phyloP scores from a whole-genome alignment of 2,113 vertebrate genomes.

The Noturus placidus region DNA sequence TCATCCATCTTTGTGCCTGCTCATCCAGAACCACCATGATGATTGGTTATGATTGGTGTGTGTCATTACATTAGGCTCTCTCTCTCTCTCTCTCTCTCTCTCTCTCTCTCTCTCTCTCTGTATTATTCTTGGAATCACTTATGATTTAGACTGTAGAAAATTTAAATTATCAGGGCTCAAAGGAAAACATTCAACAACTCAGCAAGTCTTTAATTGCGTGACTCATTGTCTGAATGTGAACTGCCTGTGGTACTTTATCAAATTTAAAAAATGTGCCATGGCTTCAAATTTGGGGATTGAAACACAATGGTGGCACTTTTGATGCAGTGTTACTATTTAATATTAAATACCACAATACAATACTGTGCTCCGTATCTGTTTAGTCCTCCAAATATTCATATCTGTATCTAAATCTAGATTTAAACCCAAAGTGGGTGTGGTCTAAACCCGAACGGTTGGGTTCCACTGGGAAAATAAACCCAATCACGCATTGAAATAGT shows the following conservation, averaged over 20 bases:
- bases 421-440: not conserved
- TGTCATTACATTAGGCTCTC: slow-evolving; percentile 12
- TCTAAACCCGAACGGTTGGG: not conserved
- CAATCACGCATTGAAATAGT: not conserved
- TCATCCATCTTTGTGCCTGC: slow-evolving; percentile 26
- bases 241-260: not conserved
- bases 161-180: slow-evolving; percentile 24
- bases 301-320: not conserved
- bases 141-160: slow-evolving; percentile 60
- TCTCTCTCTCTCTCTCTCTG: not conserved
- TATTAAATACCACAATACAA: not conserved
- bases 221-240: not conserved
- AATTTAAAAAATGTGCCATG: not conserved
- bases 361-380: not conserved
- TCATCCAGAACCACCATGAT: slow-evolving; percentile 33
- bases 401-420: not conserved
- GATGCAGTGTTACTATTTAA: not conserved
- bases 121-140: slow-evolving; percentile 29
- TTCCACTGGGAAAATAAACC: not conserved
- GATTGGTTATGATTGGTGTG: slow-evolving; percentile 40
- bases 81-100: not conserved
- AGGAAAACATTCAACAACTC: slow-evolving; percentile 29
- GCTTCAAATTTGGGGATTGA: not conserved
- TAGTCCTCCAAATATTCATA: not conserved
- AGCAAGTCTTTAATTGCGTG: slow-evolving; percentile 18